phyloP scores from a whole-genome alignment of 1,140 invertebrate species.

The Stenopsyche tienmushanensis region DNA sequence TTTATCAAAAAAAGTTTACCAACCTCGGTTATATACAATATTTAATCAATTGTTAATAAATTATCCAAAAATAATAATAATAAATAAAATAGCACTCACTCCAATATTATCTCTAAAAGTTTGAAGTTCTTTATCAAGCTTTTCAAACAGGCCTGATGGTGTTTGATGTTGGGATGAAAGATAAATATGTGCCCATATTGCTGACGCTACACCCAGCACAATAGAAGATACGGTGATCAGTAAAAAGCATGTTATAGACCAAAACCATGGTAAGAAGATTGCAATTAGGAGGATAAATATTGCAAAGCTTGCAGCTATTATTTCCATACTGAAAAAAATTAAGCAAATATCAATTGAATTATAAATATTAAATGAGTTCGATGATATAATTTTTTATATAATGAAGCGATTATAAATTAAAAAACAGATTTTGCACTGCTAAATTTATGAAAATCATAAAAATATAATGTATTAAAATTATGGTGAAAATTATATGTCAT shows the following conservation, averaged over 20 bases:
- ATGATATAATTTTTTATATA: neutral
- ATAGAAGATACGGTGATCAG: constrained; percentile 31
- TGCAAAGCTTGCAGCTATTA: constrained; percentile 24
- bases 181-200: constrained; percentile 50
- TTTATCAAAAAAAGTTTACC: too few relatives aligned
- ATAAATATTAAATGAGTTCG: neutral
- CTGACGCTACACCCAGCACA: constrained; percentile 29
- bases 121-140: constrained; percentile 51
- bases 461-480: too few relatives aligned
- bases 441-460: neutral
- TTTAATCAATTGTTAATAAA: too few relatives aligned
- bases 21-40: too few relatives aligned
- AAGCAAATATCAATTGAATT: neutral
- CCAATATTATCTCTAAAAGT: constrained; percentile 48
- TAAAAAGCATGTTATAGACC: constrained; percentile 18
- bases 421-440: neutral
- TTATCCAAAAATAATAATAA: too few relatives aligned
- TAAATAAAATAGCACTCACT: constrained; percentile 41
- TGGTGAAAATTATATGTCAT: too few relatives aligned
- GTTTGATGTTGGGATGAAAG: constrained; percentile 54
- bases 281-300: constrained; percentile 32
- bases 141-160: constrained; percentile 50
- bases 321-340: constrained; percentile 35
- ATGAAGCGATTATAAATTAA: neutral
- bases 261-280: constrained; percentile 37